A percentile compares a stretch with the other conserved stretches of the same genome.
phyloP scores from a whole-genome alignment of 2,113 vertebrate species.

The Columbina picui region DNA sequence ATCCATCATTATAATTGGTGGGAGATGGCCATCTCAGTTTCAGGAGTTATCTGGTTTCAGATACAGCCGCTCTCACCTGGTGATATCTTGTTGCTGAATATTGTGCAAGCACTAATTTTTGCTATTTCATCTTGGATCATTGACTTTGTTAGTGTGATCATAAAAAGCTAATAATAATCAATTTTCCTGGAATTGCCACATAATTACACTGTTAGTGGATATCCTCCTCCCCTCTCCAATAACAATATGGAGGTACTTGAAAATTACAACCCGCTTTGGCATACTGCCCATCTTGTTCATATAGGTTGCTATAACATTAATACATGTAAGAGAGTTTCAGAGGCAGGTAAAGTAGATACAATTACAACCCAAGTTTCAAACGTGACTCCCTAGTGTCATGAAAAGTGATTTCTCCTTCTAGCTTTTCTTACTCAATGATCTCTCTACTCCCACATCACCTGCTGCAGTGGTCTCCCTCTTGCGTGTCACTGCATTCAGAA shows the following conservation, averaged over 20 bases:
- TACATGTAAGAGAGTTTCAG: constrained; percentile 23
- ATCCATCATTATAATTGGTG: constrained; percentile 52
- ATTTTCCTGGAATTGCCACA: constrained; percentile 50
- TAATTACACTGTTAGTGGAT: constrained; percentile 37
- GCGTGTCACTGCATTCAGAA: constrained; percentile 16
- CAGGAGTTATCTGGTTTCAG: constrained; percentile 20
- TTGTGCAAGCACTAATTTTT: constrained; percentile 40
- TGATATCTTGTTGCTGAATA: constrained; percentile 53
- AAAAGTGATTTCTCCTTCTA: constrained; percentile 32
- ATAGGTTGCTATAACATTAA: neutral
- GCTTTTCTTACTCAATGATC: neutral
- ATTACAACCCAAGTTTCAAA: constrained; percentile 26
- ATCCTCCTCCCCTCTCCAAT: constrained; percentile 17
- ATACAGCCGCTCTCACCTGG: constrained; percentile 38
- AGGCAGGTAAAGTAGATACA: constrained; percentile 18
- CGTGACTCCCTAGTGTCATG: neutral
- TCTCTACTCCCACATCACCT: neutral
- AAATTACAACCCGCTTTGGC: constrained; percentile 4
- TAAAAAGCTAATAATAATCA: constrained; percentile 63
- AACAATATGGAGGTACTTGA: neutral
- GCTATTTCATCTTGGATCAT: constrained; percentile 53
- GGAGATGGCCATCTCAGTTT: constrained; percentile 58
- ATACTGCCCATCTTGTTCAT: neutral
- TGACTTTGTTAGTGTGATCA: constrained; percentile 64
- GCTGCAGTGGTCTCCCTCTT: neutral